Conservation (phyloP, 2,797 vertebrate genomes). For the Acomys russatus region DNA sequence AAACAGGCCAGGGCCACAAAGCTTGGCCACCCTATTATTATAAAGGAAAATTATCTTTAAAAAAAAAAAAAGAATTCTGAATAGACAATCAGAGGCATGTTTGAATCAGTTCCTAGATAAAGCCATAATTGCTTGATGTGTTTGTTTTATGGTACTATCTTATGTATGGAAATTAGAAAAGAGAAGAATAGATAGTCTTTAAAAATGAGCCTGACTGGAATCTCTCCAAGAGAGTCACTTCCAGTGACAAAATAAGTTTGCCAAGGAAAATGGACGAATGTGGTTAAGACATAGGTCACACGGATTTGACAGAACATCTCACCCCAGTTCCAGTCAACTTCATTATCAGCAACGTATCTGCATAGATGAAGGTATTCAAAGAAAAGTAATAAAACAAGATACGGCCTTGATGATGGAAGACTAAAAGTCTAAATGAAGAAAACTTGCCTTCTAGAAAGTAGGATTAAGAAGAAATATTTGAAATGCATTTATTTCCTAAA, state of each 20-base stretch:
- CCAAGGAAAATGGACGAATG: constrained; percentile 57
- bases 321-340: constrained; percentile 54
- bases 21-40: not conserved
- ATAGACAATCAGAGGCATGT: not conserved
- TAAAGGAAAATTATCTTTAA: constrained; percentile 9
- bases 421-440: constrained; percentile 70
- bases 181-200: constrained; percentile 9
- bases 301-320: constrained; percentile 57
- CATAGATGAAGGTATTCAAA: constrained; percentile 54
- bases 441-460: constrained; percentile 70
- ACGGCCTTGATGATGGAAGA: constrained; percentile 33
- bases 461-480: constrained; percentile 62
- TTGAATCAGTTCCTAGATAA: not conserved
- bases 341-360: constrained; percentile 28
- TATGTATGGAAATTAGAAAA: not conserved
- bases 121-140: not conserved
- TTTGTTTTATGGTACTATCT: constrained; percentile 1
- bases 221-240: constrained; percentile 29
- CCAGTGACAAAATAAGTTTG: constrained; percentile 58
- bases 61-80: not conserved
- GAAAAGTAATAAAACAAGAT: constrained; percentile 66
- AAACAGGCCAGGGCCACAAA: not conserved
- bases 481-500: constrained; percentile 65
- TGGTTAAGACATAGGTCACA: constrained; percentile 50
- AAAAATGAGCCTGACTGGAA: constrained; percentile 4